These are phyloP conservation scores for Ellobium chinense DNA, from an alignment of 2,888 invertebrate species.

Conservation along the genomic window DNA sequence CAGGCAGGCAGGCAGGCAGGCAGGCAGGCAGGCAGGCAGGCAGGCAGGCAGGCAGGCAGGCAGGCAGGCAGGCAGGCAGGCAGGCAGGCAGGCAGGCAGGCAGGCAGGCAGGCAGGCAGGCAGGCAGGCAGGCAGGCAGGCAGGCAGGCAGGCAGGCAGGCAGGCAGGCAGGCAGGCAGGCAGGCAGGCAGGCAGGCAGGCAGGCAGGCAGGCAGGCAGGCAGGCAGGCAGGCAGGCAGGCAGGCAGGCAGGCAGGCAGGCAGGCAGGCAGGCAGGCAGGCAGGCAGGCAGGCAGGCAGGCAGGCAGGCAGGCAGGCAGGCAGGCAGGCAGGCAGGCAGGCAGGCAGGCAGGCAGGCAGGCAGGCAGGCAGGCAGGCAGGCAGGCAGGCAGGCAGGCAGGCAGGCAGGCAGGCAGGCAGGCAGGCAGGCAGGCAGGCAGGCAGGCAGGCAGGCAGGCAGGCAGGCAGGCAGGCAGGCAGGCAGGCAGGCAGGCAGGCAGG, in stretches of 20 bases:
- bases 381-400: conserved; percentile 9
- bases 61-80: conserved; percentile 9
- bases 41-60: conserved; percentile 9
- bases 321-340: conserved; percentile 9
- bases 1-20: conserved; percentile 9
- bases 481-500: conserved; percentile 9
- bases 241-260: conserved; percentile 9
- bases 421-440: conserved; percentile 9
- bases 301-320: conserved; percentile 9
- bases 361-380: conserved; percentile 9
- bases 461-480: conserved; percentile 8
- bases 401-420: conserved; percentile 9
- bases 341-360: conserved; percentile 9
- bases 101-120: conserved; percentile 9
- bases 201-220: conserved; percentile 9
- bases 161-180: conserved; percentile 9
- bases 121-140: conserved; percentile 9
- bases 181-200: conserved; percentile 9
- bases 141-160: conserved; percentile 9
- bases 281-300: conserved; percentile 9
- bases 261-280: conserved; percentile 9
- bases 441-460: conserved; percentile 9
- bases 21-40: conserved; percentile 9
- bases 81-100: conserved; percentile 9
- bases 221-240: conserved; percentile 9